Percentiles rank a stretch among this genome's conserved stretches.
These are phyloP conservation scores for Anniella stebbinsi DNA, from an alignment of 2,797 vertebrate genomes.

Conservation along the genomic window DNA sequence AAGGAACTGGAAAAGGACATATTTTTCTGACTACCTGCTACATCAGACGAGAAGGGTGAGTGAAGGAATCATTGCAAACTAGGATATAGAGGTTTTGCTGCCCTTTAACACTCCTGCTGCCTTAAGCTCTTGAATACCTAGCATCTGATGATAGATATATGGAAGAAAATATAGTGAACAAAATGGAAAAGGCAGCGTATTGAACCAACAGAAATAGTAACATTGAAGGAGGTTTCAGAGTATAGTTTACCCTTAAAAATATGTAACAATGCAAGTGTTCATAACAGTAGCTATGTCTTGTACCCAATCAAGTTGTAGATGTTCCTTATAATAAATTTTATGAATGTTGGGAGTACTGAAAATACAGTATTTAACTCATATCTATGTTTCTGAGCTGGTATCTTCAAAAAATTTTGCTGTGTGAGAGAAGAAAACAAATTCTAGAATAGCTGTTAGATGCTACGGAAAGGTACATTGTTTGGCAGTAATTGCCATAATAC, in stretches of 20 bases:
- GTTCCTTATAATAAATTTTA: background rate
- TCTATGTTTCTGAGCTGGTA: background rate
- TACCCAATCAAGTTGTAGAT: slow-evolving; percentile 18
- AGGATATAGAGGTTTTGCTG: background rate
- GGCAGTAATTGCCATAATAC: background rate
- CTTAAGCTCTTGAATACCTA: slow-evolving; percentile 1
- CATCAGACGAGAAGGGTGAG: slow-evolving; percentile 2
- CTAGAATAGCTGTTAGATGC: background rate
- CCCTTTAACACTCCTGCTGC: background rate
- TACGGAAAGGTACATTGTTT: background rate
- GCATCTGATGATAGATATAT: background rate
- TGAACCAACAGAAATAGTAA: background rate
- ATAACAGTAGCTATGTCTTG: slow-evolving; percentile 4
- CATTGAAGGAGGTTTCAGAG: background rate
- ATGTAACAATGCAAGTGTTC: background rate
- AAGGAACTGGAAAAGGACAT: background rate
- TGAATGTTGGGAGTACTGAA: slow-evolving; percentile 9
- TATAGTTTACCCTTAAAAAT: slow-evolving; percentile 3
- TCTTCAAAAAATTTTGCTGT: background rate
- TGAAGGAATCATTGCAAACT: background rate
- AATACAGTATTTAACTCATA: background rate
- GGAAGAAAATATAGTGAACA: background rate
- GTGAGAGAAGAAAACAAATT: background rate
- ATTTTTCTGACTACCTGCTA: background rate
- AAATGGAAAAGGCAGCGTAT: background rate